Evolutionary conservation across 2,113 vertebrate species (phyloP), one percentile per base, ranked within the genome.

Genomic region (Oxyruncus cristatus): DNA sequence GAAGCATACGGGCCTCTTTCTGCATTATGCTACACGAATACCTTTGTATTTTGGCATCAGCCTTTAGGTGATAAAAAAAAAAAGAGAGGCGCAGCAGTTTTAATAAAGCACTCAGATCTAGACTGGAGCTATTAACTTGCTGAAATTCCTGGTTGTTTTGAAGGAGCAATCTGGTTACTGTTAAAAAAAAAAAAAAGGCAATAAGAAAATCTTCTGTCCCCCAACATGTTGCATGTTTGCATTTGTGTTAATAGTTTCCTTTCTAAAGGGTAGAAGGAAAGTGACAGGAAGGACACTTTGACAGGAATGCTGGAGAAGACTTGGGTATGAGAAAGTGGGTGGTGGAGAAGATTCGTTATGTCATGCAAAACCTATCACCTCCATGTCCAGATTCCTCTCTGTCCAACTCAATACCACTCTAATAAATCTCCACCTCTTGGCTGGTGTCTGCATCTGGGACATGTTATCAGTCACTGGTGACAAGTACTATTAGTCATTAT

Each of bases 101-200:
- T 93, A 91, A 78, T 59, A 84, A 82, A 81, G 53, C 50, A 37
- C 35, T 90, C 53, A 52, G 52, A 72, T 86, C 52, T 0, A 74
- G 20, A 33, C 75, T 75, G 65, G 39, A 30, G 33, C 68, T 93
- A 68, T 94, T 92, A 94, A 84, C 37, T 92, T 90, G 59, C 92
- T 76, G 68, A 27, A 83, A 84, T 66, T 55, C 46, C n/a, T 55
- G 15, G 26, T 62, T 73, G 47, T 93, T 93, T 74, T 67, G 47
- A 83, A 82, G 68, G 66, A 83, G 23, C 85, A 94, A 76, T 94
- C 85, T 96, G 85, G 30, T 82, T 89, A 42, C 66, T 44, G 33
- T 84, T 95, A 77, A 81, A 94, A 85, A 86, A 55, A 9, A 20
- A 49, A 65, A 94, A 68, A 47, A 26, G 75, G 47, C 14, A 81